Evolutionary conservation across 2,888 invertebrate genomes (phyloP), one percentile per base, ranked within the genome.

Genomic region (Sinohyriopsis cumingii): DNA sequence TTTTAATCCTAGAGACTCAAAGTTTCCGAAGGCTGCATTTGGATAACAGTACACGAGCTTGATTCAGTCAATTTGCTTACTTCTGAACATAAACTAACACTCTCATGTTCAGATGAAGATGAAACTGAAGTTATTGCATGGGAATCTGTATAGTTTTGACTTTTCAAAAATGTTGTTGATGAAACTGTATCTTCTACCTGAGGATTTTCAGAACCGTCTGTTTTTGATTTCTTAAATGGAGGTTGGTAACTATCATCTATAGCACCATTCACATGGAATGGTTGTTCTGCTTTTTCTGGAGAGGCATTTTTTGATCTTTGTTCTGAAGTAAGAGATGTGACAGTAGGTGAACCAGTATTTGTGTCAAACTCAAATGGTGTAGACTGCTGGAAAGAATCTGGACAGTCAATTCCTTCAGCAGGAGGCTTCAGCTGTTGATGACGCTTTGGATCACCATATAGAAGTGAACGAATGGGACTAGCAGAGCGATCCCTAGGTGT

Each of bases 381-480:
- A 45, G 77, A 55, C 45, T 45, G 75, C 45, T 75, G 72, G 59
- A 77, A 77, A 18, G 53, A 54, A 45, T 73, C 25, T 20, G 64
- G 61, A 45, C 68, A 63, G 33, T 73, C 76, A 63, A 72, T 70
- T 24, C 71, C 76, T n/a, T 55, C 60, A 5, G 57, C 55, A 24
- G 59, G 57, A 57, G 83, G 83, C 73, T 81, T 83, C 25, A 84
- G 73, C 59, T 77, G 77, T 20, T 82, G 82, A 68, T 89, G 89
- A 55, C 91, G 83, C 78, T 91, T 91, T 6, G 89, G 91, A 76
- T 91, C 91, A 22, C 90, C 90, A 70, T 89, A 90, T 7, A 91
- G 86, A 19, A 91, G 82, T 19, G 90, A 90, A 77, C 93, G 92
- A 61, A 93, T 92, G 0, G 94, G 94, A 20, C 95, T 95, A 45